These are phyloP conservation scores for Lepidocyrtoides sp. DNA, from an alignment of 2,888 invertebrate species.

Conservation along the genomic window DNA sequence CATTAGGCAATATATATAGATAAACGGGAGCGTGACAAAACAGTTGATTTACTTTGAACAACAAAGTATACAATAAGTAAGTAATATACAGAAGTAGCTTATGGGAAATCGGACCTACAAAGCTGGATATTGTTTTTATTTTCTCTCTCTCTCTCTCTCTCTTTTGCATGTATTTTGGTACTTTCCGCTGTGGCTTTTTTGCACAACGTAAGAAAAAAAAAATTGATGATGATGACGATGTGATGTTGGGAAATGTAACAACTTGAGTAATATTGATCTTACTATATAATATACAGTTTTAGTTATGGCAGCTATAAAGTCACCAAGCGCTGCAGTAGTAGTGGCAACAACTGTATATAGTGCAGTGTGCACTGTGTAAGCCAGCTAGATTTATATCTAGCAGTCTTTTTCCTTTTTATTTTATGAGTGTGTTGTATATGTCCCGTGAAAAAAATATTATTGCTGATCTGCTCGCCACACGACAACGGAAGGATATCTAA, in stretches of 20 bases:
- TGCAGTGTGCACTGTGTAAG: too few species aligned
- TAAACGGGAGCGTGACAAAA: conserved; percentile 2
- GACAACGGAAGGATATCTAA: conserved; percentile 11
- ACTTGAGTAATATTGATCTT: background rate
- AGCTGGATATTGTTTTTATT: conserved; percentile 19
- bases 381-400: too few species aligned
- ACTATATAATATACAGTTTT: background rate
- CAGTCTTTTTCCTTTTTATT: background rate
- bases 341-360: background rate
- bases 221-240: conserved; percentile 13
- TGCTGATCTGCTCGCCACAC: background rate
- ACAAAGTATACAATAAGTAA: background rate
- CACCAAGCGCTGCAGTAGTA: background rate
- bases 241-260: background rate
- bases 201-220: background rate
- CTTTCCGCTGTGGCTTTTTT: background rate
- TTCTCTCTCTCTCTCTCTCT: background rate
- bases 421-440: conserved; percentile 36
- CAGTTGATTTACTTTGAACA: background rate
- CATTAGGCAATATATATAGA: background rate
- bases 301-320: conserved; percentile 15
- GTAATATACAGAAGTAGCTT: background rate
- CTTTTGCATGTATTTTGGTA: conserved; percentile 10
- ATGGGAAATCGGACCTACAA: background rate
- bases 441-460: conserved; percentile 35